Conservation (phyloP, 2,113 vertebrate genomes). For the Pelecanus crispus region DNA sequence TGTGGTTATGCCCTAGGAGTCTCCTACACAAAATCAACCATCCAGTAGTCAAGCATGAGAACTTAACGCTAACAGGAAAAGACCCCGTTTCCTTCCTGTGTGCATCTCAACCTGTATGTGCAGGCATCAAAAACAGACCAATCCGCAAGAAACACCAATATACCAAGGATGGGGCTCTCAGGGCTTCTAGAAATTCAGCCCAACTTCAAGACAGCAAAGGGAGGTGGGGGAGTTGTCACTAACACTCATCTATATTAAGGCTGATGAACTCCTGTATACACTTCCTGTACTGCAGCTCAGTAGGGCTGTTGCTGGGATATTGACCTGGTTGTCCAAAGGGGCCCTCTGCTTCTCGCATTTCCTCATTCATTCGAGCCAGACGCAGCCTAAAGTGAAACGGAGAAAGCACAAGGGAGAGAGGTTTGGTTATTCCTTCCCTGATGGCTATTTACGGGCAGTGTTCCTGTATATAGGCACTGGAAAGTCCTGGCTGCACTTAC, state of each 20-base stretch:
- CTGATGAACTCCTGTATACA: constrained; percentile 99
- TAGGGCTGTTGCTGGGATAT: constrained; percentile 90
- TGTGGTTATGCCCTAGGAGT: neutral
- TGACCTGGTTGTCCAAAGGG: constrained; percentile 88
- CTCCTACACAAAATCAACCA: constrained; percentile 7
- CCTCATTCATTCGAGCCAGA: constrained; percentile 95
- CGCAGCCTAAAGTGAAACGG: constrained; percentile 78
- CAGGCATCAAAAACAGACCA: constrained; percentile 37
- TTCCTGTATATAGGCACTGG: accelerated
- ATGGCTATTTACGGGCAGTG: accelerated
- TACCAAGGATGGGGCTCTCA: constrained; percentile 17
- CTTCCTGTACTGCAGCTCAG: constrained; percentile 93
- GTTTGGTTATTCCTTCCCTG: neutral
- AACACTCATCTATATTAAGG: constrained; percentile 90
- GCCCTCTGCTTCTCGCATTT: constrained; percentile 95
- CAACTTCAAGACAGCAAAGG: neutral
- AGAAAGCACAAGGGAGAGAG: neutral
- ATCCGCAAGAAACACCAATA: constrained; percentile 19
- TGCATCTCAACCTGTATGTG: neutral
- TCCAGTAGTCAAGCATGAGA: constrained; percentile 43
- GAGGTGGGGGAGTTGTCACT: constrained; percentile 52
- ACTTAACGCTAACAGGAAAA: neutral
- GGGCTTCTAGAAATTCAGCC: constrained; percentile 21
- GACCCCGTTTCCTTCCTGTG: neutral
- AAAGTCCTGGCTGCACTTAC: constrained; percentile 67